These are phyloP conservation scores for Spialia ferax DNA, from an alignment of 2,888 invertebrate species.

Conservation along the genomic window DNA sequence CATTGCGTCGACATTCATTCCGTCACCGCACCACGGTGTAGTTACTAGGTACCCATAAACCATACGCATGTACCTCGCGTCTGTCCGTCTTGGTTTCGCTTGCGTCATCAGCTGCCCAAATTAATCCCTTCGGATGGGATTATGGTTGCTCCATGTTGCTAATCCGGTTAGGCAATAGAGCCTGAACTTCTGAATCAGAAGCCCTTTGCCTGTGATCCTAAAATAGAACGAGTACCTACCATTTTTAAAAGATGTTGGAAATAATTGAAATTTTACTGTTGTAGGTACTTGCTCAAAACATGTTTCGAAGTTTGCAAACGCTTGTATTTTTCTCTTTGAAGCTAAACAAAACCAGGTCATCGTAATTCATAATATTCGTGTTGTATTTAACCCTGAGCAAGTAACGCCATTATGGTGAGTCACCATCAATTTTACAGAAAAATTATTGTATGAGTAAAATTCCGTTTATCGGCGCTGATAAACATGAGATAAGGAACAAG, in stretches of 20 bases:
- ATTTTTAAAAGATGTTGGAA: no score
- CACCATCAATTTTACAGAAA: constrained; percentile 7
- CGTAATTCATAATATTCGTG: constrained; percentile 19
- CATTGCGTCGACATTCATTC: constrained; percentile 14
- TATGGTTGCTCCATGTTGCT: constrained; percentile 13
- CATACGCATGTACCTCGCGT: neutral
- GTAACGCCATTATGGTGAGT: constrained; percentile 8
- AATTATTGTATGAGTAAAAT: constrained; percentile 7
- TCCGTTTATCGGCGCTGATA: constrained; percentile 9
- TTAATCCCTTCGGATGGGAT: constrained; percentile 34
- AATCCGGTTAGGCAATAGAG: constrained; percentile 29
- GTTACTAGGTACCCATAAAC: neutral
- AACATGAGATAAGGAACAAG: neutral
- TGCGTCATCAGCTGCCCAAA: constrained; percentile 34
- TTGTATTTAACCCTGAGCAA: constrained; percentile 14
- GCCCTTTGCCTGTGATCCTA: neutral
- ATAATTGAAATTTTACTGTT: no score
- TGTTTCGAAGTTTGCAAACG: neutral
- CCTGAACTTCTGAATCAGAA: neutral
- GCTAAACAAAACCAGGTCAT: constrained; percentile 30
- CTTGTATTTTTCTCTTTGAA: constrained; percentile 14
- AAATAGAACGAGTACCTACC: neutral
- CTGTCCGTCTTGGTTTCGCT: neutral
- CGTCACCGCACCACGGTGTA: neutral
- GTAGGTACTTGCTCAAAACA: no score